Evolutionary conservation across 1,140 invertebrate genomes (phyloP), one percentile per base, ranked within the genome.

Genomic region (Oncopeltus fasciatus): DNA sequence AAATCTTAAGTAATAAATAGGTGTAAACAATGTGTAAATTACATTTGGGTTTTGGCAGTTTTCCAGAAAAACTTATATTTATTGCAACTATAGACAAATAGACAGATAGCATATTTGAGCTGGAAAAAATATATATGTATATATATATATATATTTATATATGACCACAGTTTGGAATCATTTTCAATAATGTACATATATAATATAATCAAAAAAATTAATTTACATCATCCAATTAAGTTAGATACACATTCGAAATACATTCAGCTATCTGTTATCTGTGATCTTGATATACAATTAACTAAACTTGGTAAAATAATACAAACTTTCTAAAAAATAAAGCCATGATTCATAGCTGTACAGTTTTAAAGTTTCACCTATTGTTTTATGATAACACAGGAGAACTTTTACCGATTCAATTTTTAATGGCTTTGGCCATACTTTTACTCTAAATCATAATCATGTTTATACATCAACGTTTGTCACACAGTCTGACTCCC

Each of bases 1-100:
- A 53, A 53, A 53, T 24, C 18, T 24, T 53, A 53, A 26, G 49
- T 53, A 53, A 53, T 53, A 53, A 53, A 53, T 53, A 53, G 49
- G 49, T n/a, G n/a, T 53, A 26, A 53, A 53, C 49, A 53, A 53
- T 24, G 21, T 53, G 49, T 53, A 53, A 53, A 53, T 53, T 53
- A 53, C 49, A 53, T 53, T n/a, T 53, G 24, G 24, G 26, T 53
- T 38, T 53, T 53, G 49, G 49, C 49, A 53, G 49, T 53, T 53
- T n/a, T 60, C 58, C 58, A 47, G 58, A 61, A 31, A 33, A 61
- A 61, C 9, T 61, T 61, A 61, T 27, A 49, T 61, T 61, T 61
- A 61, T 49, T 61, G 60, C 60, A 61, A 38, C 60, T 61, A 46
- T 61, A 61, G 60, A 61, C 60, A 61, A 61, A 61, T 51, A 61